A percentile compares a stretch with the other conserved stretches of the same genome.
These are phyloP conservation scores for Tokudaia tokunoshimensis DNA, from an alignment of 2,797 vertebrate species.

Conservation along the genomic window DNA sequence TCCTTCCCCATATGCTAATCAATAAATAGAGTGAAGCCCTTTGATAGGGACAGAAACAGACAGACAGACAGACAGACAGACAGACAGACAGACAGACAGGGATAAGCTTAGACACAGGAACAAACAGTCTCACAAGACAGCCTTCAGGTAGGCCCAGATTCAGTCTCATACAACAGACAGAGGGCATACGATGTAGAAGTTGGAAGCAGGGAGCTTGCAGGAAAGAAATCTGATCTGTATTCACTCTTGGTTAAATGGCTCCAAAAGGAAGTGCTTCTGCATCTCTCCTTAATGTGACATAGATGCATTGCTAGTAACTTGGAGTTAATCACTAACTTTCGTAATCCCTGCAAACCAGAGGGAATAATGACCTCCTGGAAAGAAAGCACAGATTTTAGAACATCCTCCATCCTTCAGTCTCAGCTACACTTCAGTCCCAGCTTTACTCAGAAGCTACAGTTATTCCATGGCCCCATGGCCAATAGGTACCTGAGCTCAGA, in stretches of 20 bases:
- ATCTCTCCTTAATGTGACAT: neutral
- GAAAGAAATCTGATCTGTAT: neutral
- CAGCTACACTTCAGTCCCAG: neutral
- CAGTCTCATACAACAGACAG: neutral
- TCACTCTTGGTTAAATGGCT: neutral
- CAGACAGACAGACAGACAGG: neutral
- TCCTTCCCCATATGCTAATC: neutral
- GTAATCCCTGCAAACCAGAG: neutral
- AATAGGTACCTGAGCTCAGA: neutral
- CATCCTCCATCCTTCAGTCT: neutral
- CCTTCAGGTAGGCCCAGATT: neutral
- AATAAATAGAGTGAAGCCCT: neutral
- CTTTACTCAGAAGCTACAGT: neutral
- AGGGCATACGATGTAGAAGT: neutral
- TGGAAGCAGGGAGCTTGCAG: neutral
- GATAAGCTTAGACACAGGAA: neutral
- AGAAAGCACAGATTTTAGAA: neutral
- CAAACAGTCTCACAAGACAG: neutral
- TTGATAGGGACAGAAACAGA: neutral
- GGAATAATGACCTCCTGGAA: neutral
- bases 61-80: neutral
- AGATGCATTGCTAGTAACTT: neutral
- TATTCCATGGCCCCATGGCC: no score
- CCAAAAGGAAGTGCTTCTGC: neutral
- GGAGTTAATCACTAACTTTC: neutral